Conservation (phyloP, 2,113 vertebrate genomes). For the Aspiorhynchus laticeps region DNA sequence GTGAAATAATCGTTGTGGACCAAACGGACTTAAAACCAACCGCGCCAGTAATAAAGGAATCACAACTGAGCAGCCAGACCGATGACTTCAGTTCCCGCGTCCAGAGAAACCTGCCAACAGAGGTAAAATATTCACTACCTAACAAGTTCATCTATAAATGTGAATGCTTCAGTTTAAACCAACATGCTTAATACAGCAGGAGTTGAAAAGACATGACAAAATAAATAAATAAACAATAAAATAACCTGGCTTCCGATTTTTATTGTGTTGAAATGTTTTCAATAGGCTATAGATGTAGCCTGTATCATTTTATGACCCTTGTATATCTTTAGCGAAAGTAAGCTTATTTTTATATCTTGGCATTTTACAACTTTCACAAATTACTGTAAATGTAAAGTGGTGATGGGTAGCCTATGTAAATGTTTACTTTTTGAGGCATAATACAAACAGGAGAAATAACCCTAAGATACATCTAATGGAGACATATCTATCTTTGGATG, state of each 20-base stretch:
- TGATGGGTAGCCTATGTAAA: not conserved
- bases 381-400: not conserved
- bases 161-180: not conserved
- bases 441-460: not conserved
- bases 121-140: slow-evolving; percentile 70
- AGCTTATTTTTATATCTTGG: not conserved
- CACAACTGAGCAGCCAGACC: slow-evolving; percentile 35
- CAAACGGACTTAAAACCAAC: slow-evolving; percentile 71
- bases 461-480: not conserved
- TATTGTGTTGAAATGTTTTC: not conserved
- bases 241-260: not conserved
- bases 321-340: not conserved
- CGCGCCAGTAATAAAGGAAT: slow-evolving; percentile 52
- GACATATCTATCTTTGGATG: not conserved
- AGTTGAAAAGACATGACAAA: not conserved
- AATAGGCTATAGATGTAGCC: not conserved
- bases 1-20: slow-evolving; percentile 71
- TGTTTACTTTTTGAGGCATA: not conserved
- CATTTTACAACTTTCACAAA: not conserved
- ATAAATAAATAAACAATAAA: not conserved
- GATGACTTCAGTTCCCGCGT: slow-evolving; percentile 60
- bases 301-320: not conserved
- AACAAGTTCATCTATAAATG: not conserved
- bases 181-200: not conserved
- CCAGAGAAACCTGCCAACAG: slow-evolving; percentile 80